Conservation (phyloP, 2,797 vertebrate species). For the Spinus pinus region DNA sequence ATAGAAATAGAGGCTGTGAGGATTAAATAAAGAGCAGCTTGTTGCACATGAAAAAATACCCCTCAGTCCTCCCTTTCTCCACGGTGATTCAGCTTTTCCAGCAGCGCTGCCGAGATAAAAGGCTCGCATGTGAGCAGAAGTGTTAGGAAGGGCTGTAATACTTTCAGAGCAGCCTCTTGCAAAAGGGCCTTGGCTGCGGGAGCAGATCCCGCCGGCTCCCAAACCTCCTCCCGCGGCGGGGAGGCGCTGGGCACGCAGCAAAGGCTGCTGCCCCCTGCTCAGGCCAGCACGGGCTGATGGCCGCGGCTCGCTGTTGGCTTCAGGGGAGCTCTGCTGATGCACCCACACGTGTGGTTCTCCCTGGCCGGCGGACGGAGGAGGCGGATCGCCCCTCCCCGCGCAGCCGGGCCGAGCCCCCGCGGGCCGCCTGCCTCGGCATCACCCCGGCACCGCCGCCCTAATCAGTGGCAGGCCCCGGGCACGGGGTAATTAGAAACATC, state of each 20-base stretch:
- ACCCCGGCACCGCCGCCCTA: neutral
- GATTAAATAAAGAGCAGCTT: constrained; percentile 41
- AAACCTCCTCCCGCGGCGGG: neutral
- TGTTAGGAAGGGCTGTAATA: neutral
- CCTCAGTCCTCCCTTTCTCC: neutral
- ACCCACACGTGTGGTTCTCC: neutral
- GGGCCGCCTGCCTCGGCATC: neutral
- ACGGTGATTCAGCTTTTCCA: constrained; percentile 43
- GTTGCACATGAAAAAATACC: neutral
- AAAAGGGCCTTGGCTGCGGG: neutral
- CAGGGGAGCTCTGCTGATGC: constrained; percentile 55
- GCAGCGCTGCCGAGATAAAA: constrained; percentile 8
- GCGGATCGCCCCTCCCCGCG: neutral
- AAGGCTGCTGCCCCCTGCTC: neutral
- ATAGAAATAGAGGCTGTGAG: constrained; percentile 30
- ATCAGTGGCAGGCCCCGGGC: constrained; percentile 48
- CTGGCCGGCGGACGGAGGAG: constrained; percentile 29
- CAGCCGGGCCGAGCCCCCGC: neutral
- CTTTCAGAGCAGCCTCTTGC: neutral
- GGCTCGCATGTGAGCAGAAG: neutral
- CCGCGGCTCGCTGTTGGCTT: constrained; percentile 46
- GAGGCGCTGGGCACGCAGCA: neutral
- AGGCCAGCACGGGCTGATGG: neutral
- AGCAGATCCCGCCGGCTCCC: neutral
- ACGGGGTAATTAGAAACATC: constrained; percentile 60